Base-by-base conservation (phyloP, 2,888 invertebrate species). In the Cinara cedri region DNA sequence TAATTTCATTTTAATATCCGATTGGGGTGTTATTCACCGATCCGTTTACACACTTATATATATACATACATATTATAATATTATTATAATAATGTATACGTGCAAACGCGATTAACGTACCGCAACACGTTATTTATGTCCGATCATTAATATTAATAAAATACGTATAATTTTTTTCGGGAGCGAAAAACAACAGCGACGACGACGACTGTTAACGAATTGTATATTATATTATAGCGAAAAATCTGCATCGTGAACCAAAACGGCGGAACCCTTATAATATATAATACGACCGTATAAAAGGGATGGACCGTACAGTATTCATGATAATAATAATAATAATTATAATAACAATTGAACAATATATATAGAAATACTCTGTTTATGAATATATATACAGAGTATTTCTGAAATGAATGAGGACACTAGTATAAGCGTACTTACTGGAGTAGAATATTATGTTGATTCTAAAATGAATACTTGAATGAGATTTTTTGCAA, bases 81-180 rank as follows among this genome's bases (percentile, higher is more conserved):
- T n/a, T 13, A 19, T 62, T 62, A 62, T 54, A 24, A 14, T 57
- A 26, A 34, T 34, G 34, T 34, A 34, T 34, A 34, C 34, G 34
- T 26, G 42, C 78, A 62, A 78, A 78, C 42, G 78, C 70, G 78
- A 78, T 78, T 78, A 78, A 78, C 78, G 78, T 78, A 78, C 78
- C 78, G 78, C 78, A 78, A 78, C 78, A 70, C 78, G 46, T 60
- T 78, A 34, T 63, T 76, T 78, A 78, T 60, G 78, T 34, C 21
- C 78, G 42, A 26, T 70, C 78, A 70, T 78, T 78, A 78, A 78
- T 78, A 78, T 68, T 26, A 78, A 78, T 78, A 70, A n/a, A n/a
- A 78, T 78, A 78, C 26, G 26, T 51, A 65, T 65, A 63, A 75
- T 74, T 65, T 74, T 24, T 42, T 74, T 51, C 11, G 51, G 26